Evolutionary conservation across 2,888 invertebrate genomes (phyloP).

Genomic region (Reticulitermes lucifugus): DNA sequence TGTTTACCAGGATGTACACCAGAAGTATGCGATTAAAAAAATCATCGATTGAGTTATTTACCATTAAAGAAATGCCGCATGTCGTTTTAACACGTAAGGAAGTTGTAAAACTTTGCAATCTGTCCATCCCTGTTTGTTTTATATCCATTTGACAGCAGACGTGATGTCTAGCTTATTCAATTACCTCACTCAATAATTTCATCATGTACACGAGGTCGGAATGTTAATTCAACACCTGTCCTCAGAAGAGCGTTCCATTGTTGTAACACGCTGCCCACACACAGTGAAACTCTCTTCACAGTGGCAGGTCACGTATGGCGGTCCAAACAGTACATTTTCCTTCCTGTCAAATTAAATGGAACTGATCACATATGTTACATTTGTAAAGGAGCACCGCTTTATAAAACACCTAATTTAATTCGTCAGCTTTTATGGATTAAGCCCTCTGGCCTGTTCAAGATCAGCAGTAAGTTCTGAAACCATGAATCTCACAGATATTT

Average conservation of each 20-base stretch:
- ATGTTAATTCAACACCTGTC: slow-evolving; percentile 29
- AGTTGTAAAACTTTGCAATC: slow-evolving; percentile 26
- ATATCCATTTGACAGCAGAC: slow-evolving; percentile 6
- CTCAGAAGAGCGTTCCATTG: slow-evolving; percentile 4
- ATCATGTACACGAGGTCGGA: slow-evolving; percentile 3
- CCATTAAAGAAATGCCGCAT: background rate
- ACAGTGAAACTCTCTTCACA: background rate
- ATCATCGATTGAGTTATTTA: background rate
- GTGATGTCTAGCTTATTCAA: background rate
- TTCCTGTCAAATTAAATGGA: no score
- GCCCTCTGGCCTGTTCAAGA: no score
- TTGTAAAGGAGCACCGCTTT: no score
- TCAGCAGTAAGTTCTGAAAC: no score
- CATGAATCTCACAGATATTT: no score
- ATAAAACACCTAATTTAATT: no score
- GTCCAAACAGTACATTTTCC: no score
- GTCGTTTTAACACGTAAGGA: background rate
- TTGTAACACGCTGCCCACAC: background rate
- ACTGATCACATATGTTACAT: no score
- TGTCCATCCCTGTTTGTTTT: background rate
- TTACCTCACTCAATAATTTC: slow-evolving; percentile 29
- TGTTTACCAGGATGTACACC: no score
- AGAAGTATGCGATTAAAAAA: background rate
- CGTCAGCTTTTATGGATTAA: no score
- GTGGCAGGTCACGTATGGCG: background rate